Conservation (phyloP, 2,888 invertebrate genomes). For the Philereme transversata region DNA sequence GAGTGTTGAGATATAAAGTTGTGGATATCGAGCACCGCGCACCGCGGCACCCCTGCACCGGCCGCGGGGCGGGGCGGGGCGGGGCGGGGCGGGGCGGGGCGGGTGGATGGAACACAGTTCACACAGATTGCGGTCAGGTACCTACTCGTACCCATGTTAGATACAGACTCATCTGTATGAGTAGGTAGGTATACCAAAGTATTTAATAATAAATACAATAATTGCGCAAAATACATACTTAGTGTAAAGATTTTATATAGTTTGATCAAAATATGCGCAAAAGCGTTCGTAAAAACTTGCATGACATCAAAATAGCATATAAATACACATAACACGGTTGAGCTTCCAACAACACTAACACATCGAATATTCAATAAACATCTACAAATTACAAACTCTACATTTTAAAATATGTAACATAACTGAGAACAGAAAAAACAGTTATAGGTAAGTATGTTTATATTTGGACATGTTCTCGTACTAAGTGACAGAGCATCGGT, state of each 20-base stretch:
- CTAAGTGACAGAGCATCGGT: too few species aligned
- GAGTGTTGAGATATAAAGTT: too few species aligned
- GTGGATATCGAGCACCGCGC: too few species aligned
- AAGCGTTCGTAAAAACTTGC: constrained; percentile 76
- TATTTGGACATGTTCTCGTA: too few species aligned
- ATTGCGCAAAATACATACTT: constrained; percentile 18
- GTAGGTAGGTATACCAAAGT: not conserved
- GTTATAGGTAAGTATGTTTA: too few species aligned
- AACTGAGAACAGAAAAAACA: too few species aligned
- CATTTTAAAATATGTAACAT: not conserved
- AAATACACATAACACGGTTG: constrained; percentile 63
- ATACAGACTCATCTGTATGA: constrained; percentile 42
- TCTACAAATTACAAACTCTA: not conserved
- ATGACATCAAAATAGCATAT: constrained; percentile 75
- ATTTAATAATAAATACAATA: not conserved
- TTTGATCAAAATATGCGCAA: constrained; percentile 72
- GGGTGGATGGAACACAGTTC: too few species aligned
- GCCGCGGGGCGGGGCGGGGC: too few species aligned
- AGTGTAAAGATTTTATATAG: constrained; percentile 44
- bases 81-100: too few species aligned
- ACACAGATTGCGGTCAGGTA: too few species aligned
- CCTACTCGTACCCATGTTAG: too few species aligned
- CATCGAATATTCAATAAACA: constrained; percentile 31
- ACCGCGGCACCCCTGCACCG: too few species aligned
- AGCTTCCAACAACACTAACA: constrained; percentile 58